Evolutionary conservation across 1,140 invertebrate species (phyloP), one percentile per base, ranked within the genome.

Genomic region (Drosophila subobscura): DNA sequence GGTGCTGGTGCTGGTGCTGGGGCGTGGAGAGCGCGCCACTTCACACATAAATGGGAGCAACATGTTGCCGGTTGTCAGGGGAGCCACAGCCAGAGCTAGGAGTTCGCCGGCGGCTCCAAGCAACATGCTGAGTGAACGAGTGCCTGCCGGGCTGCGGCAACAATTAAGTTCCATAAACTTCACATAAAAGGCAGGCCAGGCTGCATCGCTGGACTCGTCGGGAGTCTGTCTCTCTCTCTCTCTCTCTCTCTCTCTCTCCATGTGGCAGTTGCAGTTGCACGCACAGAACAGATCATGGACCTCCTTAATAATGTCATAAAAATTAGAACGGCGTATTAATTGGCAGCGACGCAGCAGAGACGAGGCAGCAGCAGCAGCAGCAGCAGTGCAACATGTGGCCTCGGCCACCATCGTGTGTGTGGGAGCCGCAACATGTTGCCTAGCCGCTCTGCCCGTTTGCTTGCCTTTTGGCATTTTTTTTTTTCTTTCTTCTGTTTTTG

Each of bases 271-370:
- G 53, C 40, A 59, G 45, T 50, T 49, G 22, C 23, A 27, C 14
- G 22, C n/a, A 59, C 46, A 59, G 41, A 75, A 75, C 65, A 75
- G 50, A 52, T 52, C 27, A 52, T 7, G 16, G 29, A 76, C 81
- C 83, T 88, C 71, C 83, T 88, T 89, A 88, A 88, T 88, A 88
- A 88, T 88, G 83, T 88, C 83, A 88, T 88, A 88, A 88, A 88
- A 88, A 88, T 88, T 88, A 88, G 83, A 88, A 89, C 79, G 83
- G 83, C 83, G 83, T 88, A 86, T 86, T 86, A 86, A 86, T 86
- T 86, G 83, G 83, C 80, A 77, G 44, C 52, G 54, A 59, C 10
- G 47, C 51, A 20, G 49, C 71, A 53, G 47, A 65, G 72, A 63
- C 25, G 61, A 20, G 51, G 22, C 75, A 29, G 23, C 22, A 41